Base-by-base conservation (phyloP, 2,797 vertebrate species). In the Betta splendens region DNA sequence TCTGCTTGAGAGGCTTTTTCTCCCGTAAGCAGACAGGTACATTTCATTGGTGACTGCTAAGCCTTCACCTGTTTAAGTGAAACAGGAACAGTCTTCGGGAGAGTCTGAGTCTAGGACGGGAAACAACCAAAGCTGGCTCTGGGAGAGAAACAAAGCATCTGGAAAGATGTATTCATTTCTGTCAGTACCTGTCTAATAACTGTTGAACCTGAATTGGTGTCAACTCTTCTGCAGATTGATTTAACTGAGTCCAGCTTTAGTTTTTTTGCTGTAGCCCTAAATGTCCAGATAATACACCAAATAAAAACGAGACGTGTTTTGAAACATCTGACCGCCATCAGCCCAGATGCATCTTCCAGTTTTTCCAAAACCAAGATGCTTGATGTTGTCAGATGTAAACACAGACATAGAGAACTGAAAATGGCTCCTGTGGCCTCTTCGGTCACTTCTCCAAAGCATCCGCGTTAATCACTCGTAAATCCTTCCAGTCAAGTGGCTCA, bases 31-130 rank as follows among this genome's bases (percentile, higher is more conserved):
- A 77, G 76, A 81, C 84, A 83, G 75, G 80, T 87, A 80, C 84
- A 85, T 79, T 23, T 75, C 80, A 57, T 56, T 44, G 77, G 69
- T 69, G 72, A 71, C 72, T 28, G 74, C 62, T 88, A 89, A 90
- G 75, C 72, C 64, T 18, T 65, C 64, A 6, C 71, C 77, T 68
- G 73, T 84, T 89, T 87, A 88, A 89, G 72, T 87, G 84, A 85
- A 85, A 80, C 69, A 68, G 59, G 77, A 5, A 10, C 10, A n/a
- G n/a, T n/a, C n/a, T 31, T 12, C 12, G 12, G 29, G 29, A 31
- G 29, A 31, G 29, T 12, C 29, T 13, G 13, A 13, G 29, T 31
- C 6, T 15, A n/a, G 0, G 7, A 16, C 1, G 9, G 16, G 13
- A 5, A n/a, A 15, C n/a, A 35, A 16, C 33, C 9, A 9, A 8